Base-by-base conservation (phyloP, 2,797 vertebrate species). In the Taenioides sp. region DNA sequence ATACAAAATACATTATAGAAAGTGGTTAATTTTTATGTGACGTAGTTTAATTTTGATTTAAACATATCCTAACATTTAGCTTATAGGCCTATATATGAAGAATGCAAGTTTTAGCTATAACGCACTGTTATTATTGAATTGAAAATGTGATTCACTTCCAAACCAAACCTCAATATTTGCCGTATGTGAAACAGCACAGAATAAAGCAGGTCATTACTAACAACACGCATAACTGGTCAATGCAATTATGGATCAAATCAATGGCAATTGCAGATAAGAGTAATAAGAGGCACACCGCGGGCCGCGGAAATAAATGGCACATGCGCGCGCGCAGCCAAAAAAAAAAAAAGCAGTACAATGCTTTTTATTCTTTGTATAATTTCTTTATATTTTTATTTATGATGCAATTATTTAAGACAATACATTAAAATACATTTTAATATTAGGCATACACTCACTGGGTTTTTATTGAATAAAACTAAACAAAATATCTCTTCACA, bases 201-300 rank as follows among this genome's bases (percentile, higher is more conserved):
- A 88, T 75, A 78, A 80, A 80, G 74, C 66, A 67, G 67, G 80
- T 83, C 76, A 79, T 86, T 84, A 83, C 62, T 59, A 37, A 75
- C 34, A 78, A 79, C 84, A 84, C 78, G 82, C 84, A 86, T 77
- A 86, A 84, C 78, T 84, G 82, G 72, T 79, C 75, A 80, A 81
- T 78, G 81, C 85, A 86, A 89, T 88, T 84, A 84, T 81, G 69
- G 80, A 78, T 76, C 22, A 57, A 89, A 89, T 87, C 85, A 82
- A 88, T 83, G 78, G 72, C 77, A 74, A 85, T 82, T 57, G 72
- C 70, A 78, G 75, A 72, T 70, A 80, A 75, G 73, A 86, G 74
- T 79, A 79, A 82, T 69, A 81, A 74, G 71, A 82, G 69, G 72
- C 70, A 77, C 73, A 72, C 82, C 77, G 76, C 75, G 75, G 66